Evolutionary conservation across 2,797 vertebrate genomes (phyloP).

Genomic region (Hippopotamyrus pictus): DNA sequence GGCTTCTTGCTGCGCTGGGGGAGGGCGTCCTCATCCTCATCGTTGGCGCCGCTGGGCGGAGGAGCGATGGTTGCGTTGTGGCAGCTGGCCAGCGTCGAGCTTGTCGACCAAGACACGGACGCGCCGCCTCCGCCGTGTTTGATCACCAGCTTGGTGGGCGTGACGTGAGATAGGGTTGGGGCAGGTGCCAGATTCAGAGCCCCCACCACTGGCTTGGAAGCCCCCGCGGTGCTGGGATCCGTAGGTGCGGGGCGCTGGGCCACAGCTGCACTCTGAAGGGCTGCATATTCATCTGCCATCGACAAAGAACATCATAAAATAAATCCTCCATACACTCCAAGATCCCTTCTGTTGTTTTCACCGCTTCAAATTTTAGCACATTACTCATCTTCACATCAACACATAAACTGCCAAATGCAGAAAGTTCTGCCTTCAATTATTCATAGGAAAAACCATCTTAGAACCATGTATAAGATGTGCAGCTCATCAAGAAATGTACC

Average conservation of each 20-base stretch:
- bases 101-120: constrained; percentile 75
- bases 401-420: not conserved
- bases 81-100: constrained; percentile 47
- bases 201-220: constrained; percentile 20
- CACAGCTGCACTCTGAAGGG: constrained; percentile 50
- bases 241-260: constrained; percentile 41
- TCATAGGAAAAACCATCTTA: not conserved
- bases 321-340: not conserved
- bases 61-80: constrained; percentile 47
- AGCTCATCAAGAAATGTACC: not conserved
- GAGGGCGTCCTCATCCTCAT: constrained; percentile 74
- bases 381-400: not conserved
- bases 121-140: constrained; percentile 79
- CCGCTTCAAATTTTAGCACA: not conserved
- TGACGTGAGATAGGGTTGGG: constrained; percentile 48
- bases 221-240: constrained; percentile 39
- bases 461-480: not conserved
- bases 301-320: not conserved
- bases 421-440: not conserved
- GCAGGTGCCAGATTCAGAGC: constrained; percentile 21
- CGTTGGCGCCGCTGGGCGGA: constrained; percentile 36
- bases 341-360: not conserved
- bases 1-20: constrained; percentile 80
- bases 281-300: constrained; percentile 79
- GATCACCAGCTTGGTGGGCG: constrained; percentile 82